Evolutionary conservation across 2,113 vertebrate species (phyloP).

Genomic region (Geococcyx californianus): DNA sequence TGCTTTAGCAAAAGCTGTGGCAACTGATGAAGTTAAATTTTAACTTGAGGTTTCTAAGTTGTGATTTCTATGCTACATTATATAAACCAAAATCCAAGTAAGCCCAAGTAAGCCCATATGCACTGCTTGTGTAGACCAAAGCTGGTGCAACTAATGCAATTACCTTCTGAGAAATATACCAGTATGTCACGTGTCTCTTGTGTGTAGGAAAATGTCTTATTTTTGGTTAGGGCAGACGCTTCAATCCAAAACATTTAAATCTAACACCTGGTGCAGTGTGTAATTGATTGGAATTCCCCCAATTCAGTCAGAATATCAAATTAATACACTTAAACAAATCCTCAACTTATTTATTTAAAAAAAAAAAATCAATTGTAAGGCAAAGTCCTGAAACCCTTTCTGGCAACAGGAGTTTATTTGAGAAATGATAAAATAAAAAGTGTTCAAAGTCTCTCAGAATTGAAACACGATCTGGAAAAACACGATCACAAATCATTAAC

Average conservation of each 20-base stretch:
- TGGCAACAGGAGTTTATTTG: neutral
- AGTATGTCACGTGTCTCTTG: neutral
- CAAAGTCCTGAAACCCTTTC: constrained; percentile 9
- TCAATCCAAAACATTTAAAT: neutral
- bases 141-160: neutral
- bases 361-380: neutral
- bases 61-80: neutral
- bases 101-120: neutral
- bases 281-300: neutral
- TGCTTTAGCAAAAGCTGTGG: neutral
- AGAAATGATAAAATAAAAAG: neutral
- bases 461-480: neutral
- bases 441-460: neutral
- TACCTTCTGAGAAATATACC: neutral
- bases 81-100: neutral
- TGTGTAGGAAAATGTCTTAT: neutral
- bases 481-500: neutral
- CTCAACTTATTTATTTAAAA: neutral
- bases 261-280: neutral
- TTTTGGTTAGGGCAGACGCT: neutral
- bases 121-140: neutral
- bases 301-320: neutral
- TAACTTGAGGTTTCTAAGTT: neutral
- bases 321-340: neutral
- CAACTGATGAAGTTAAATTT: neutral